phyloP scores from a whole-genome alignment of 1,140 invertebrate species.

The Micrasema longulum region DNA sequence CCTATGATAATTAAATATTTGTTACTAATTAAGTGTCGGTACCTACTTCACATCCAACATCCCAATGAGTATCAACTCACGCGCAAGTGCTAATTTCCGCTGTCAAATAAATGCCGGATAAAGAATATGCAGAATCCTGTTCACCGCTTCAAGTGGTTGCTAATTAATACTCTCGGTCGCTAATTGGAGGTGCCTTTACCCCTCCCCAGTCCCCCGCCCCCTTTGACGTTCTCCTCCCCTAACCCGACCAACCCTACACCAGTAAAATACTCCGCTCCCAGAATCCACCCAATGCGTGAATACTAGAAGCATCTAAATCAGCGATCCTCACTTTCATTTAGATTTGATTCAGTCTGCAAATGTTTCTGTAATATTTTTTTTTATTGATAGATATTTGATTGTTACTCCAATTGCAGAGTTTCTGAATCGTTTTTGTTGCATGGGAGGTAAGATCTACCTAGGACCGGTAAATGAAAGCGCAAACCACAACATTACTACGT shows the following conservation, averaged over 20 bases:
- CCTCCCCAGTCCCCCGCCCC: conserved; percentile 10
- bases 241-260: not conserved
- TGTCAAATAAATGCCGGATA: conserved; percentile 51
- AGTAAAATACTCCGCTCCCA: not conserved
- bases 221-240: not conserved
- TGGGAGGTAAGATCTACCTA: too few relatives aligned
- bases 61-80: not conserved
- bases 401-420: too few relatives aligned
- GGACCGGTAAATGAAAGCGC: too few relatives aligned
- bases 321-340: too few relatives aligned
- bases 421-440: too few relatives aligned
- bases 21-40: too few relatives aligned
- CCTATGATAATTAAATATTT: too few relatives aligned
- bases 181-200: conserved; percentile 51
- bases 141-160: conserved; percentile 52
- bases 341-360: too few relatives aligned
- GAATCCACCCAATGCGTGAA: conserved; percentile 12
- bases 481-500: too few relatives aligned
- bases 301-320: not conserved
- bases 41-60: too few relatives aligned
- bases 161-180: conserved; percentile 52
- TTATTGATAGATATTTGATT: too few relatives aligned
- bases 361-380: too few relatives aligned
- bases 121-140: conserved; percentile 54
- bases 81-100: conserved; percentile 30